Evolutionary conservation across 2,888 invertebrate species (phyloP).

Genomic region (Dynastes maya): DNA sequence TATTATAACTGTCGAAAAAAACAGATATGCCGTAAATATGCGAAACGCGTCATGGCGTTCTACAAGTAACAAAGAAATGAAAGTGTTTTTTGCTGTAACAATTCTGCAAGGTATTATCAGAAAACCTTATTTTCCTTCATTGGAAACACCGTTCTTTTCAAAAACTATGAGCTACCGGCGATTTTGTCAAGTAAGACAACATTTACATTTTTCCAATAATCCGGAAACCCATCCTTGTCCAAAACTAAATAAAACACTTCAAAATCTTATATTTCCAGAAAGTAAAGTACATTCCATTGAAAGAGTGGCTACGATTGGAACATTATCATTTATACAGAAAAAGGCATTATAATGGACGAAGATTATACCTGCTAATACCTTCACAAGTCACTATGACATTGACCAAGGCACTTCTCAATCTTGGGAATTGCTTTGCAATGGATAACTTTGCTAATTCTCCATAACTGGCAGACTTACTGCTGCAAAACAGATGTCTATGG

Average conservation of each 20-base stretch:
- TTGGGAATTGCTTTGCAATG: neutral
- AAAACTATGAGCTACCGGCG: conserved; percentile 13
- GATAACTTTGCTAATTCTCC: neutral
- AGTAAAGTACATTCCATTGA: neutral
- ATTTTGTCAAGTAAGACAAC: conserved; percentile 15
- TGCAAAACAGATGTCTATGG: neutral
- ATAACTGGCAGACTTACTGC: neutral
- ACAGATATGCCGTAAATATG: too few species aligned
- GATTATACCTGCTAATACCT: neutral
- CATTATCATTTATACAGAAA: neutral
- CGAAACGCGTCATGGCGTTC: neutral
- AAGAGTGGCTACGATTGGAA: neutral
- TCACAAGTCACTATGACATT: neutral
- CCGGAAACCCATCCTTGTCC: neutral
- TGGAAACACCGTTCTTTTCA: conserved; percentile 32
- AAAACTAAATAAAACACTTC: neutral
- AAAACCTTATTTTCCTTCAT: too few species aligned
- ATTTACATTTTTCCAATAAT: conserved; percentile 46
- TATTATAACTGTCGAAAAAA: neutral
- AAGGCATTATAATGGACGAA: neutral
- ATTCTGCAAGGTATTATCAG: too few species aligned
- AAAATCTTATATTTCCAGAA: neutral
- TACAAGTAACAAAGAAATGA: too few species aligned
- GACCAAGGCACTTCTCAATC: neutral
- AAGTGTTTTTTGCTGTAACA: too few species aligned